Evolutionary conservation across 2,888 invertebrate species (phyloP).

Genomic region (Ariolimax columbianus): DNA sequence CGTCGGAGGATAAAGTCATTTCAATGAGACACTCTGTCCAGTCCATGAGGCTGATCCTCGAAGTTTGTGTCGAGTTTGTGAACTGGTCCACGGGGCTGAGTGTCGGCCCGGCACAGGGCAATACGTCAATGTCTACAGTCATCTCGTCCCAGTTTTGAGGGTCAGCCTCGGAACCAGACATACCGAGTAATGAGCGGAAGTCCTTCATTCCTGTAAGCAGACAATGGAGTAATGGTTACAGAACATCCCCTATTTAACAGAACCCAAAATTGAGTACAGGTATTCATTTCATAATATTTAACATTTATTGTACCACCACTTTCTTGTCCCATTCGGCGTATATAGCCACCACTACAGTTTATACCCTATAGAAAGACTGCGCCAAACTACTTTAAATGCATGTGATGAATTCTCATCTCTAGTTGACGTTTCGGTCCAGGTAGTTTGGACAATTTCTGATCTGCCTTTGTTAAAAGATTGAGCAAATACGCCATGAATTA

Average conservation of each 20-base stretch:
- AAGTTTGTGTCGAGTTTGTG: background rate
- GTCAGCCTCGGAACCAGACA: conserved; percentile 19
- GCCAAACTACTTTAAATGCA: no score
- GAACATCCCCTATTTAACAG: background rate
- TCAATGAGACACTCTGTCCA: conserved; percentile 3
- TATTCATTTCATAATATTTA: no score
- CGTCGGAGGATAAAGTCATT: background rate
- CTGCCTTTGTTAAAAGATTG: background rate
- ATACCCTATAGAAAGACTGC: no score
- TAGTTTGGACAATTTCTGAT: background rate
- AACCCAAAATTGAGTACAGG: no score
- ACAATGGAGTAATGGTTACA: background rate
- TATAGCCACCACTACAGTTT: no score
- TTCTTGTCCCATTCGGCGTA: no score
- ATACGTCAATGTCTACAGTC: background rate
- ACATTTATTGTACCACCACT: no score
- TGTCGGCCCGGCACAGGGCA: background rate
- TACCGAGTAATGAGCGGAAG: background rate
- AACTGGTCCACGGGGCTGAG: background rate
- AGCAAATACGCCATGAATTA: background rate
- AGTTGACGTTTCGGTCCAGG: no score
- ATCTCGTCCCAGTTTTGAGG: background rate
- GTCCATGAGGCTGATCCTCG: conserved; percentile 5
- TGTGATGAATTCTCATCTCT: no score
- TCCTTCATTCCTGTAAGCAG: conserved; percentile 35